Evolutionary conservation across 1,140 invertebrate species (phyloP).

Genomic region (Macrocentrus cingulum): DNA sequence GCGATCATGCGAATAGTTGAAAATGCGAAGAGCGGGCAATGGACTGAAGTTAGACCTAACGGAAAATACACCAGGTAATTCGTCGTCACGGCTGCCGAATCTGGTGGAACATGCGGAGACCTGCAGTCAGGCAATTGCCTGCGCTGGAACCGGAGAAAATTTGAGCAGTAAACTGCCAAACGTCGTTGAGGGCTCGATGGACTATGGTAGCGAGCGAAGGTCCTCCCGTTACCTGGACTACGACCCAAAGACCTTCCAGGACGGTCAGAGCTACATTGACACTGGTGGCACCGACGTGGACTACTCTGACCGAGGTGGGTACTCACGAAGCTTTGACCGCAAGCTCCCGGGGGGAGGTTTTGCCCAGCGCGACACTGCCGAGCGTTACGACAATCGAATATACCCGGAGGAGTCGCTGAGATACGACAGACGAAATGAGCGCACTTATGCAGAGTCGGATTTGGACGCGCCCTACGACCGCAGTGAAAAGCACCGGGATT

Average conservation of each 20-base stretch:
- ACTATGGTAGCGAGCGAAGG: conserved; percentile 63
- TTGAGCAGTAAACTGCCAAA: conserved; percentile 58
- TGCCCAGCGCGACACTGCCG: conserved; percentile 44
- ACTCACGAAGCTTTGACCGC: conserved; percentile 43
- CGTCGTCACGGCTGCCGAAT: conserved; percentile 50
- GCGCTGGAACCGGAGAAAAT: conserved; percentile 49
- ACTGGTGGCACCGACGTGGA: conserved; percentile 18
- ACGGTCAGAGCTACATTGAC: conserved; percentile 30
- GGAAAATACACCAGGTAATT: conserved; percentile 57
- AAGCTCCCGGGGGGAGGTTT: conserved; percentile 34
- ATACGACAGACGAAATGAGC: conserved; percentile 42
- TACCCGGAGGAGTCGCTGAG: conserved; percentile 48
- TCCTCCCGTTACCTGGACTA: conserved; percentile 56
- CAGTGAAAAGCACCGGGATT: conserved; percentile 41
- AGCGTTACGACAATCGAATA: conserved; percentile 50
- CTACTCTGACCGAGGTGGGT: conserved; percentile 37
- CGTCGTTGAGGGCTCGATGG: conserved; percentile 63
- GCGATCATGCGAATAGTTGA: conserved; percentile 54
- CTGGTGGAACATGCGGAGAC: conserved; percentile 55
- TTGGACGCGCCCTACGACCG: conserved; percentile 51
- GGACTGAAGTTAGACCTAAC: conserved; percentile 56
- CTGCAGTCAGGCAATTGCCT: conserved; percentile 35
- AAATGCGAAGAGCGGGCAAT: conserved; percentile 55
- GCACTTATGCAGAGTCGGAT: conserved; percentile 53
- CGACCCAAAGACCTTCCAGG: conserved; percentile 41